Base-by-base conservation (phyloP, 1,140 invertebrate genomes). In the Wasmannia auropunctata region DNA sequence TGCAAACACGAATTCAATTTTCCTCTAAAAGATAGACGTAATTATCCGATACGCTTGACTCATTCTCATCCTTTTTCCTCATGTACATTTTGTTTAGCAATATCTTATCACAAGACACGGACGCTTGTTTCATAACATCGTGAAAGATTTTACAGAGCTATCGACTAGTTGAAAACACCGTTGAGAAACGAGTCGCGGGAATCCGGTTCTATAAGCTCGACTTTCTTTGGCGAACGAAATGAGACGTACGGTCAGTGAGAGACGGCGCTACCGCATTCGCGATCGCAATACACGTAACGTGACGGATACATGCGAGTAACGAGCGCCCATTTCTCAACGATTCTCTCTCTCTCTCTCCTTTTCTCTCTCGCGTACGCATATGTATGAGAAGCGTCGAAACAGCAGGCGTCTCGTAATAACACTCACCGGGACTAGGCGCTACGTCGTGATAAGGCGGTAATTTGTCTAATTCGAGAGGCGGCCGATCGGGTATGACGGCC, bases 401-500 rank as follows among this genome's bases (percentile, higher is more conserved):
- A 56, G 67, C 67, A 58, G 34, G 65, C 40, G 28, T 75, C 37
- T 54, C 22, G 31, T 25, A 77, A 84, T 86, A 90, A 86, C 89
- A 94, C 93, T 92, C 86, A 95, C 95, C 94, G 58, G 94, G 94
- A 84, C 92, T 95, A 69, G 94, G 94, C 74, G 94, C 93, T 40
- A 95, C 94, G 89, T 95, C 95, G 87, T 95, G 95, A 93, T 95
- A 95, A 88, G 95, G 94, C 40, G 95, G 95, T 86, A 95, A 92
- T 91, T 95, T 95, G 90, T 95, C 95, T 79, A 95, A 92, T 91
- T 95, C 95, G 51, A 95, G 91, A 76, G 94, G 93, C 83, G 94
- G 94, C 79, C 95, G 92, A 87, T 95, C 95, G 19, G 95, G 95
- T 91, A 95, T 95, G 79, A 95, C 94, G 14, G 95, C 93, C 86